These are phyloP conservation scores for Heteromormyrus szaboi DNA, from an alignment of 2,797 vertebrate species.

Conservation along the genomic window DNA sequence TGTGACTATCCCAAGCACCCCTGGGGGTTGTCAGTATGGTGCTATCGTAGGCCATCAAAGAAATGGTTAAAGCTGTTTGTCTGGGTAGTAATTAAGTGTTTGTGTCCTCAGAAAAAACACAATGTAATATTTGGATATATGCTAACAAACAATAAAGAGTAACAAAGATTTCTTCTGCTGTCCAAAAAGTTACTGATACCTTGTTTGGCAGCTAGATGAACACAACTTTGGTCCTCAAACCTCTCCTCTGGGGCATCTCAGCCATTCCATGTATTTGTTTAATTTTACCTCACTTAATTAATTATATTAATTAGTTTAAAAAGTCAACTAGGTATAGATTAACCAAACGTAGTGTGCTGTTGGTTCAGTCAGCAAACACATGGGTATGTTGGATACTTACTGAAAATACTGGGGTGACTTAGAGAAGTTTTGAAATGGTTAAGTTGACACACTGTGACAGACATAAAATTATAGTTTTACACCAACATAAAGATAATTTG, in stretches of 20 bases:
- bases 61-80: background rate
- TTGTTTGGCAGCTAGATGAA: background rate
- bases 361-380: background rate
- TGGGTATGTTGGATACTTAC: background rate
- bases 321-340: background rate
- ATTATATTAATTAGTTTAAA: background rate
- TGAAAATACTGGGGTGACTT: background rate
- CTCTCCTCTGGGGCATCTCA: background rate
- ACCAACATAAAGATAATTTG: slow-evolving; percentile 6
- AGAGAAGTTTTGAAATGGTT: background rate
- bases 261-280: background rate
- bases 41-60: background rate
- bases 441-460: background rate
- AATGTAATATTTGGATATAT: background rate
- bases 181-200: background rate
- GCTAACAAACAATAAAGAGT: background rate
- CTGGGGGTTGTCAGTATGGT: background rate
- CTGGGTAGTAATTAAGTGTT: background rate
- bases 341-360: background rate
- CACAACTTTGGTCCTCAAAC: background rate
- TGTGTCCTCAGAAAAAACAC: background rate
- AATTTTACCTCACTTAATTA: background rate
- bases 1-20: background rate
- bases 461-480: background rate
- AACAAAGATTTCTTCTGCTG: background rate